Evolutionary conservation across 2,888 invertebrate genomes (phyloP), one percentile per base, ranked within the genome.

Genomic region (Drosophila prolongata): DNA sequence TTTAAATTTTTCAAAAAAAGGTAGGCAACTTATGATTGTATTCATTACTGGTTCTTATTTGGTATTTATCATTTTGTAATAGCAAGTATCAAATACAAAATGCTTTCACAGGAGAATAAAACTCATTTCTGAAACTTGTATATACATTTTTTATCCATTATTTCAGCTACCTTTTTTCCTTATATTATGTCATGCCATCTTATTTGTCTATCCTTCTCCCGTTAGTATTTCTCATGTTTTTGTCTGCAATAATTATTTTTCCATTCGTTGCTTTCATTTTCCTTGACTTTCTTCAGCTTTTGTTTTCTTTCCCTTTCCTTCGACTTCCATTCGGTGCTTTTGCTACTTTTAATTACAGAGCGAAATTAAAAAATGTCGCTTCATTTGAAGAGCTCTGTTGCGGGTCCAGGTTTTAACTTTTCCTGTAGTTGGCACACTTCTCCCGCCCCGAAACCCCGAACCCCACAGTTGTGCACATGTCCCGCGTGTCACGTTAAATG

Each of bases 311-410:
- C 24, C 42, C 47, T 42, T 50, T 67, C 50, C 75, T 34, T 47
- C 19, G 52, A 37, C 67, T 74, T 70, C 75, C 74, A 40, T 66
- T 77, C 60, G 73, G 53, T 66, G 50, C 50, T 49, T 73, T 86
- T 78, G 80, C 75, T 86, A 72, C 84, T 80, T 82, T 82, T 82
- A 87, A 82, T 87, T 82, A 87, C 84, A 80, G 87, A 68, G 68
- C 57, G 64, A 84, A 86, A 87, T 78, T 82, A 83, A 78, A 86
- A 66, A 82, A 69, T 74, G 74, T 76, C 78, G 62, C 61, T 70
- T 73, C 57, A 79, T 65, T 65, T 71, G 47, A 49, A 43, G 10
- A 16, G 16, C 40, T 43, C 44, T 54, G 37, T 50, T 56, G 43
- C 44, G 43, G 40, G 58, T 62, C 53, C 60, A 57, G 59, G 76